Conservation (phyloP, 2,113 vertebrate genomes). For the Nibea albiflora region DNA sequence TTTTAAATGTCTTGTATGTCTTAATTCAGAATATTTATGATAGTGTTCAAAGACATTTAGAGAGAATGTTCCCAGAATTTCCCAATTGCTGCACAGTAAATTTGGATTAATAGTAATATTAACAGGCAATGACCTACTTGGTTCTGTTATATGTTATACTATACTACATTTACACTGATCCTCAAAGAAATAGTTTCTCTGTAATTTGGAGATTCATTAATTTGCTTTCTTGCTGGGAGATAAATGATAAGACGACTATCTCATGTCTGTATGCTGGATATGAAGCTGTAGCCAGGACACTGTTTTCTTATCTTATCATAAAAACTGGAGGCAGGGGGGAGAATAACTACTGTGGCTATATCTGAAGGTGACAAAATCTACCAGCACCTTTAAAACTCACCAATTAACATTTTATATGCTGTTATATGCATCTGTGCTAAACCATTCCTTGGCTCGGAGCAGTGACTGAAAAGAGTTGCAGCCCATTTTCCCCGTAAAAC, state of each 20-base stretch:
- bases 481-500: neutral
- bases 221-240: neutral
- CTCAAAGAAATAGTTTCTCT: neutral
- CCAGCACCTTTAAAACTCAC: neutral
- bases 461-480: neutral
- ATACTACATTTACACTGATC: neutral
- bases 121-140: neutral
- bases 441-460: neutral
- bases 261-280: neutral
- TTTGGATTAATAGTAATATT: neutral
- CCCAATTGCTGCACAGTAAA: neutral
- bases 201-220: neutral
- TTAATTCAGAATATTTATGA: constrained; percentile 32
- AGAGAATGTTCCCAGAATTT: neutral
- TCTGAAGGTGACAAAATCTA: neutral
- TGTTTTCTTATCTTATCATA: constrained; percentile 18
- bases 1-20: constrained; percentile 68
- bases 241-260: neutral
- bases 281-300: neutral
- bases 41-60: neutral
- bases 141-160: neutral
- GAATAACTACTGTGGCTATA: neutral
- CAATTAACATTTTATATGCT: neutral
- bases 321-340: neutral
- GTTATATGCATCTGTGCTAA: neutral